Conservation (phyloP, 2,888 invertebrate genomes). For the Pediacus dermestoides region DNA sequence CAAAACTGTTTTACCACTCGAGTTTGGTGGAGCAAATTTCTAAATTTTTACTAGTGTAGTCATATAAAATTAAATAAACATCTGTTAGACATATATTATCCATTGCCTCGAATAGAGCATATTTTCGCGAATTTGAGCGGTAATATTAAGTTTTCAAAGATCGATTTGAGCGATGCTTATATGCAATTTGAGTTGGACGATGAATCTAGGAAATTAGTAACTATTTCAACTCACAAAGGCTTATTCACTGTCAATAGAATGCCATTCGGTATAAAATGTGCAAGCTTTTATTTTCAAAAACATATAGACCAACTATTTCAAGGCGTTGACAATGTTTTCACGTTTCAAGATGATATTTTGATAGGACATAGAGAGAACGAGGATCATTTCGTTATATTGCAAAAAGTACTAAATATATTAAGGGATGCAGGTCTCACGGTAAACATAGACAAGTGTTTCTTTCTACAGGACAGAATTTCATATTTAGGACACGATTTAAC, state of each 20-base stretch:
- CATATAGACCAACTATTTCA: constrained; percentile 35
- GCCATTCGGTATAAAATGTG: background rate
- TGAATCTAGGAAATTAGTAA: constrained; percentile 2
- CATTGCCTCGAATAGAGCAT: constrained; percentile 6
- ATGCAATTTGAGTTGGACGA: constrained; percentile 11
- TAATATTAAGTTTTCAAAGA: constrained; percentile 4
- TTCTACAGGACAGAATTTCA: constrained; percentile 33
- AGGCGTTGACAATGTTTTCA: constrained; percentile 30
- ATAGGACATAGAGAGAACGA: constrained; percentile 29
- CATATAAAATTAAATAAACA: constrained; percentile 6
- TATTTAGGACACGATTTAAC: constrained; percentile 34
- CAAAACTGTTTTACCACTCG: too few relatives aligned
- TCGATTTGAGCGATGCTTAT: constrained; percentile 8
- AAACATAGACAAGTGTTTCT: constrained; percentile 36
- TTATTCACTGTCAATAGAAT: background rate
- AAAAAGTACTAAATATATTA: constrained; percentile 27
- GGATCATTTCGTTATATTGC: constrained; percentile 27
- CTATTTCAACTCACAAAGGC: constrained; percentile 4
- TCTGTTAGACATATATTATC: constrained; percentile 3
- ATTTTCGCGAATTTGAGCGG: constrained; percentile 3
- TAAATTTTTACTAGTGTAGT: too few relatives aligned
- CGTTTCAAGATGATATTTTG: constrained; percentile 37
- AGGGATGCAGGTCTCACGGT: constrained; percentile 30
- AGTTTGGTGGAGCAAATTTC: too few relatives aligned
- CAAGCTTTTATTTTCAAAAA: constrained; percentile 35